Percentiles rank a stretch among this genome's conserved stretches.
phyloP scores from a whole-genome alignment of 92 coral and sea anemone genomes.

The Zoanthus sansibaricus region DNA sequence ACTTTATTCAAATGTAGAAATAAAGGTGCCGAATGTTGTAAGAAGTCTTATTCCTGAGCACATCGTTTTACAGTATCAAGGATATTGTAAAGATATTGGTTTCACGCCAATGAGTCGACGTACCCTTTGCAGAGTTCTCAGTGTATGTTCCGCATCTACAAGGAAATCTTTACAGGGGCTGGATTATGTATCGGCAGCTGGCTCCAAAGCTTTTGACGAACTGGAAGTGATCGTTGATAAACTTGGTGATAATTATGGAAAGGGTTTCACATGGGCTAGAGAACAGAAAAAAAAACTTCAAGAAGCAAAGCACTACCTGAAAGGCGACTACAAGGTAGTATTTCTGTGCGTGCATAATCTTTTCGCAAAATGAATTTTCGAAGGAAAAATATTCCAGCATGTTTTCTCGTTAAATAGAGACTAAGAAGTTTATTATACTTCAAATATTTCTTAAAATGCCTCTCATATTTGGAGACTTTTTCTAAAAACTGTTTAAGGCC shows the following conservation, averaged over 20 bases:
- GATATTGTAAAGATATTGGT: conserved; percentile 54
- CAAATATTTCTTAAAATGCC: neutral
- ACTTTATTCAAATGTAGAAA: conserved; percentile 53
- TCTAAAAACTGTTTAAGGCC: neutral
- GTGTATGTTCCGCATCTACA: conserved; percentile 61
- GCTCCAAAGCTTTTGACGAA: conserved; percentile 67
- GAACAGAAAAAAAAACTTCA: conserved; percentile 52
- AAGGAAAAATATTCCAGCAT: conserved; percentile 1
- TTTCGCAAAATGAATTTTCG: conserved; percentile 20
- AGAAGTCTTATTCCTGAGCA: conserved; percentile 70
- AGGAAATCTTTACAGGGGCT: conserved; percentile 64
- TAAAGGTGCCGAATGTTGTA: conserved; percentile 67
- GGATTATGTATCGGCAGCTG: conserved; percentile 56
- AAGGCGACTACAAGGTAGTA: conserved; percentile 66
- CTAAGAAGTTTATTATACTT: conserved; percentile 16
- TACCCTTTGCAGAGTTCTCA: conserved; percentile 54
- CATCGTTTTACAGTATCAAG: conserved; percentile 60
- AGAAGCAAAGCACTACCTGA: conserved; percentile 62
- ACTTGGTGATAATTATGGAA: conserved; percentile 59
- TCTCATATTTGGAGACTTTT: too few relatives aligned
- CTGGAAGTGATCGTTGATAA: conserved; percentile 59
- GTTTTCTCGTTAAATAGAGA: conserved; percentile 5
- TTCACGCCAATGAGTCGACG: conserved; percentile 67
- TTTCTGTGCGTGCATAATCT: conserved; percentile 23
- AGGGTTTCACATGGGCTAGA: conserved; percentile 66